Percentiles rank a stretch among this genome's conserved stretches.
phyloP scores from a whole-genome alignment of 2,797 vertebrate genomes.

The Tinamus major region DNA sequence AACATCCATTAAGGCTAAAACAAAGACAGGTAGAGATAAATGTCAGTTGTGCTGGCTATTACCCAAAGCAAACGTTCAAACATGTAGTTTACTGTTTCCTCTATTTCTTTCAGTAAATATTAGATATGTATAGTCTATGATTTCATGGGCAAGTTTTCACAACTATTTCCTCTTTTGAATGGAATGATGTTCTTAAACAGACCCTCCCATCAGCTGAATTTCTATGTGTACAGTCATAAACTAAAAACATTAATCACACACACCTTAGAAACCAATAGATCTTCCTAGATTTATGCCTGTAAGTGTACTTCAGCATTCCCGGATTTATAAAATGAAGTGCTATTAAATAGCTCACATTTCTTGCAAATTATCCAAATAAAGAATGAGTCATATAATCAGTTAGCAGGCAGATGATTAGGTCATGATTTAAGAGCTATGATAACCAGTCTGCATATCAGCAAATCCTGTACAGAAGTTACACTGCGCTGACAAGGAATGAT shows the following conservation, averaged over 20 bases:
- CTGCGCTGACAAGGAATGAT: fast-evolving
- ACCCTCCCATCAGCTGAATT: not conserved
- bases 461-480: not conserved
- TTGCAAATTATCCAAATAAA: not conserved
- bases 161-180: not conserved
- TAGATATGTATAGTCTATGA: not conserved
- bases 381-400: not conserved
- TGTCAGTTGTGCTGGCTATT: not conserved
- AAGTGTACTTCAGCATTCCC: not conserved
- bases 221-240: not conserved
- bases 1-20: not conserved
- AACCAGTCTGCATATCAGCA: not conserved
- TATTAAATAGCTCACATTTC: not conserved
- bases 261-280: not conserved
- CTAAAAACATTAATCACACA: not conserved
- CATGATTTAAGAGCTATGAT: not conserved
- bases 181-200: slow-evolving; percentile 5
- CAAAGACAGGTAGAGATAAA: not conserved
- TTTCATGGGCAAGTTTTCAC: not conserved
- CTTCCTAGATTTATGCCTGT: not conserved
- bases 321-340: not conserved
- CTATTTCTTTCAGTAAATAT: not conserved
- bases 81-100: slow-evolving; percentile 10
- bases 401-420: not conserved
- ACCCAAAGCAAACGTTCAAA: not conserved